phyloP scores from a whole-genome alignment of 2,888 invertebrate genomes.

The Bugulina stolonifera region DNA sequence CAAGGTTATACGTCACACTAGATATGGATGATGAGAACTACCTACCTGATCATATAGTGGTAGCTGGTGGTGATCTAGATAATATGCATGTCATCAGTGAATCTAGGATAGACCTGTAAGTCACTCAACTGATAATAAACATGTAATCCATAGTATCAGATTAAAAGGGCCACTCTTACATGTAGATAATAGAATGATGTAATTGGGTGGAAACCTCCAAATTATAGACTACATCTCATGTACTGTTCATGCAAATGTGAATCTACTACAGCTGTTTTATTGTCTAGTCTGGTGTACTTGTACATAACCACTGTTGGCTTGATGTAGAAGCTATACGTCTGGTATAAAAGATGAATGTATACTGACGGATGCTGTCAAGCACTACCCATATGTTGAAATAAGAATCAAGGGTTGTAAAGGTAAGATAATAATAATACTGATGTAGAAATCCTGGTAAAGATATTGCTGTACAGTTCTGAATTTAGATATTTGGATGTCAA shows the following conservation, averaged over 20 bases:
- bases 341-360: conserved; percentile 38
- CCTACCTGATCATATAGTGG: conserved; percentile 42
- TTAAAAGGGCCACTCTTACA: too few relatives aligned
- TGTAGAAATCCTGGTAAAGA: too few relatives aligned
- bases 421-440: too few relatives aligned
- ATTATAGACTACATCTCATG: too few relatives aligned
- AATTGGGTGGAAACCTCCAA: too few relatives aligned
- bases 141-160: too few relatives aligned
- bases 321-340: neutral
- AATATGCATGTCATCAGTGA: conserved; percentile 41
- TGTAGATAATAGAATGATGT: too few relatives aligned
- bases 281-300: neutral
- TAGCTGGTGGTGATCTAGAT: conserved; percentile 46
- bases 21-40: conserved; percentile 50
- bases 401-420: conserved; percentile 50
- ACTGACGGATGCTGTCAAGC: conserved; percentile 45
- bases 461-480: too few relatives aligned
- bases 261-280: too few relatives aligned
- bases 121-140: too few relatives aligned
- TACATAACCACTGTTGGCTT: neutral
- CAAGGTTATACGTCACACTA: conserved; percentile 36
- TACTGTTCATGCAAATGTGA: too few relatives aligned
- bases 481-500: too few relatives aligned
- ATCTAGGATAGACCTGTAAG: conserved; percentile 40
- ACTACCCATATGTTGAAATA: conserved; percentile 44